Evolutionary conservation across 1,140 invertebrate genomes (phyloP).

Genomic region (Drosophila parabipectinata): DNA sequence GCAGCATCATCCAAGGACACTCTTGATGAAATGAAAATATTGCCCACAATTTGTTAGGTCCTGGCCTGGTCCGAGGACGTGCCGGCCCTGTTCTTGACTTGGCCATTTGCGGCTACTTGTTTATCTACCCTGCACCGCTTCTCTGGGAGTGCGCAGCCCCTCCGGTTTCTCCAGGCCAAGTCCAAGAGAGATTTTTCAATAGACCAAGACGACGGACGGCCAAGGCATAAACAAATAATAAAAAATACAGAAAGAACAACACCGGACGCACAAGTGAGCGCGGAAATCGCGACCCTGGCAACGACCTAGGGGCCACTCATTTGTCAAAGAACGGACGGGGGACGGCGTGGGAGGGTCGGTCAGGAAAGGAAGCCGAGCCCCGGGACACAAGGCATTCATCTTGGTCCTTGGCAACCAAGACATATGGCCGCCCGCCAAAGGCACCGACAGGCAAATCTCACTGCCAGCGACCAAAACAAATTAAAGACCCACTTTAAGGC

Average conservation of each 20-base stretch:
- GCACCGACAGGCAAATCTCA: constrained; percentile 37
- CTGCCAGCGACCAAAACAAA: constrained; percentile 58
- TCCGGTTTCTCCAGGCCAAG: background rate
- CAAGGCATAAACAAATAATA: constrained; percentile 80
- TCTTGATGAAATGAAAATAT: constrained; percentile 80
- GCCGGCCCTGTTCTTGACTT: constrained; percentile 16
- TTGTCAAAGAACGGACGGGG: constrained; percentile 58
- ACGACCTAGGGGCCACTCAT: constrained; percentile 74
- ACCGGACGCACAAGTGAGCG: constrained; percentile 4
- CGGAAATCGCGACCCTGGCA: constrained; percentile 68
- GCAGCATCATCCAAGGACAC: constrained; percentile 46
- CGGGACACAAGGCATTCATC: constrained; percentile 28
- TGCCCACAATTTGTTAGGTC: constrained; percentile 79
- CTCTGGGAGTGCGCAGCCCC: background rate
- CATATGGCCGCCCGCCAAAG: constrained; percentile 49
- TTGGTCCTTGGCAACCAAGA: constrained; percentile 44
- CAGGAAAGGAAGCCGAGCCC: constrained; percentile 50
- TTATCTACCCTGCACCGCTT: constrained; percentile 61
- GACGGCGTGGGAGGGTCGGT: background rate
- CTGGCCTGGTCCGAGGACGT: constrained; percentile 29
- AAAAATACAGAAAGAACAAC: constrained; percentile 27
- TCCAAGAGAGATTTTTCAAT: constrained; percentile 64
- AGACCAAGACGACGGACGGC: constrained; percentile 59
- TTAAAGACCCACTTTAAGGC: constrained; percentile 72
- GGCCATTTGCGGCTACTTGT: constrained; percentile 75